Conservation (phyloP, 2,797 vertebrate species). For the Intellagama lesueurii region DNA sequence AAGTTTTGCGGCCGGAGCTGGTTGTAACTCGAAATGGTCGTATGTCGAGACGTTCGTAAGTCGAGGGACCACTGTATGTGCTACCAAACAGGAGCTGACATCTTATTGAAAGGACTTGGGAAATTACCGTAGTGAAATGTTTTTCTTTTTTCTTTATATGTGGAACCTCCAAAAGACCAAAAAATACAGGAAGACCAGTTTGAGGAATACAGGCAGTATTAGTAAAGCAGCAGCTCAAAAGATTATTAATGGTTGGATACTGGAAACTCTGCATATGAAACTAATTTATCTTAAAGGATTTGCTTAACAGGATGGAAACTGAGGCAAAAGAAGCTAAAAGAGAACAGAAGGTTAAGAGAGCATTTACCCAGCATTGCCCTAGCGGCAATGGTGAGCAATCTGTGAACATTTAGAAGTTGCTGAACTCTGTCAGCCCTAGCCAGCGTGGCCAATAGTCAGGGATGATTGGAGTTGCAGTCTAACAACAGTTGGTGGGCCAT, state of each 20-base stretch:
- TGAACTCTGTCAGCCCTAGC: background rate
- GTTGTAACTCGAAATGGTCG: too few relatives aligned
- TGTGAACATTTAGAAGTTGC: background rate
- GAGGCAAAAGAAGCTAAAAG: background rate
- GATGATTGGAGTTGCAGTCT: background rate
- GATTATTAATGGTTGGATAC: background rate
- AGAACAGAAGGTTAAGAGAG: background rate
- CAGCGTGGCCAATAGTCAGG: background rate
- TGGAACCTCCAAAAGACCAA: background rate
- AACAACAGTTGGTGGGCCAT: background rate
- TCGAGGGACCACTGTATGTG: too few relatives aligned
- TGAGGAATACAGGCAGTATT: background rate
- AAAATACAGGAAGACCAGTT: background rate
- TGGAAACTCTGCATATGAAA: rapidly evolving
- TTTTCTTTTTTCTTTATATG: background rate
- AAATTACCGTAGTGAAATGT: background rate
- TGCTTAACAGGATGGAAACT: background rate
- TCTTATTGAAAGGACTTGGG: background rate
- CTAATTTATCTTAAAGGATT: background rate
- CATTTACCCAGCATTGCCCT: background rate
- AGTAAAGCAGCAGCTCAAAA: background rate
- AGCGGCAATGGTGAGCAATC: background rate
- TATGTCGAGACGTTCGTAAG: too few relatives aligned
- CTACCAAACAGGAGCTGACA: background rate
- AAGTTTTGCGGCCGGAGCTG: too few relatives aligned